phyloP scores from a whole-genome alignment of 2,113 vertebrate genomes.

The Anoura caudifer region DNA sequence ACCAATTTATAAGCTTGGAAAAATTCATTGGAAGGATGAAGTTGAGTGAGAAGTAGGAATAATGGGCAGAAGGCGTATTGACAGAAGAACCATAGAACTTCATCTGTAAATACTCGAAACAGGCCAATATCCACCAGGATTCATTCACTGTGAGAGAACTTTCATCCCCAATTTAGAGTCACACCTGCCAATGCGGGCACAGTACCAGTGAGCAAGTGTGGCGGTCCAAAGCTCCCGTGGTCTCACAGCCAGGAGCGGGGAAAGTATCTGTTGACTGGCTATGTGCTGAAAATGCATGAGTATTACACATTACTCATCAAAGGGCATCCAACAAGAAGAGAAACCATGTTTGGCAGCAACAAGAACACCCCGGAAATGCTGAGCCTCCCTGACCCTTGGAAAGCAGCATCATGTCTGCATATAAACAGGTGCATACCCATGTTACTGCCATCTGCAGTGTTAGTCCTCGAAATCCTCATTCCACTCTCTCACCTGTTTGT shows the following conservation, averaged over 20 bases:
- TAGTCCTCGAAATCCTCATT: not conserved
- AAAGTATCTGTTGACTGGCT: not conserved
- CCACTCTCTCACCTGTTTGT: not conserved
- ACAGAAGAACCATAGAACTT: not conserved
- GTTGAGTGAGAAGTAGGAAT: not conserved
- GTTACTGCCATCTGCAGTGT: not conserved
- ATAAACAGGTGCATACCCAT: not conserved
- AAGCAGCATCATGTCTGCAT: not conserved
- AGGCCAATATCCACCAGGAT: not conserved
- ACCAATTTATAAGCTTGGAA: not conserved
- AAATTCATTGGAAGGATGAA: not conserved
- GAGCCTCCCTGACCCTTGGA: not conserved
- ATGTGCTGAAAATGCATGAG: not conserved
- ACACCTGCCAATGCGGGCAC: not conserved
- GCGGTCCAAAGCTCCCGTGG: not conserved
- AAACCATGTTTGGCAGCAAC: not conserved
- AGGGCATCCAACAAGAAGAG: not conserved
- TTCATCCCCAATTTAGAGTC: not conserved
- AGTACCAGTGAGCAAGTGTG: not conserved
- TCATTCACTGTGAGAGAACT: not conserved
- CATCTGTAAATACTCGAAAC: not conserved
- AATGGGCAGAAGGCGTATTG: not conserved
- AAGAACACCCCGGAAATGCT: not conserved
- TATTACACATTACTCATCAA: not conserved
- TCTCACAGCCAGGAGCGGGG: not conserved